Conservation (phyloP, 2,797 vertebrate species). For the Gadopsis bispinosus region DNA sequence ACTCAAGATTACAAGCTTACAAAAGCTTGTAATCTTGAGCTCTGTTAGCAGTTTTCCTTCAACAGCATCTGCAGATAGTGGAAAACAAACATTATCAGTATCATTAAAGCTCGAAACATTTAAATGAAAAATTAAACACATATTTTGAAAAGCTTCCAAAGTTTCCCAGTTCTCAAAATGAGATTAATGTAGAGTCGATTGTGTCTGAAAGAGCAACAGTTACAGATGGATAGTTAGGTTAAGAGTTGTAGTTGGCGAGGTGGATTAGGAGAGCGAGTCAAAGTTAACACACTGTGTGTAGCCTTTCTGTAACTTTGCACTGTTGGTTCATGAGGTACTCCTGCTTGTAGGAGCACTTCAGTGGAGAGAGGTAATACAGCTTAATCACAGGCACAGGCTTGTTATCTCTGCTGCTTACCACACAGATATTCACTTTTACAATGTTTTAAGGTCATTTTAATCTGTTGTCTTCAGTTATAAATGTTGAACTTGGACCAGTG, state of each 20-base stretch:
- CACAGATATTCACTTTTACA: constrained; percentile 64
- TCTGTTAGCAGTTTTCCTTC: constrained; percentile 1
- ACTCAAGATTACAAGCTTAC: constrained; percentile 22
- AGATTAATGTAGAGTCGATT: background rate
- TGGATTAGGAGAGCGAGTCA: constrained; percentile 34
- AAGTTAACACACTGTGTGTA: constrained; percentile 50
- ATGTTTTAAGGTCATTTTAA: background rate
- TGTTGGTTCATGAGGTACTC: constrained; percentile 50
- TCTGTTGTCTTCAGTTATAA: constrained; percentile 24
- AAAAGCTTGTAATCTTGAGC: constrained; percentile 1
- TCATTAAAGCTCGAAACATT: constrained; percentile 5
- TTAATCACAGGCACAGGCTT: constrained; percentile 57
- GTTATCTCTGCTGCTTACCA: constrained; percentile 50
- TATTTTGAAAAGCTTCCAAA: background rate
- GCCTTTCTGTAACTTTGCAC: constrained; percentile 44
- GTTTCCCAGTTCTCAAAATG: background rate
- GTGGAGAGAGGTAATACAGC: constrained; percentile 31
- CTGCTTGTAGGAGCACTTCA: constrained; percentile 52
- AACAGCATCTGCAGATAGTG: background rate
- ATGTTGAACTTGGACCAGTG: constrained; percentile 11
- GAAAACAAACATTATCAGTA: background rate
- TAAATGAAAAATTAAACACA: background rate
- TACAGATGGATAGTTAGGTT: background rate
- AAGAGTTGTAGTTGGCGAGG: constrained; percentile 28
- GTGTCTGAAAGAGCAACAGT: constrained; percentile 9